phyloP scores from a whole-genome alignment of 2,797 vertebrate genomes.

The Poeciliopsis paucimaculata region DNA sequence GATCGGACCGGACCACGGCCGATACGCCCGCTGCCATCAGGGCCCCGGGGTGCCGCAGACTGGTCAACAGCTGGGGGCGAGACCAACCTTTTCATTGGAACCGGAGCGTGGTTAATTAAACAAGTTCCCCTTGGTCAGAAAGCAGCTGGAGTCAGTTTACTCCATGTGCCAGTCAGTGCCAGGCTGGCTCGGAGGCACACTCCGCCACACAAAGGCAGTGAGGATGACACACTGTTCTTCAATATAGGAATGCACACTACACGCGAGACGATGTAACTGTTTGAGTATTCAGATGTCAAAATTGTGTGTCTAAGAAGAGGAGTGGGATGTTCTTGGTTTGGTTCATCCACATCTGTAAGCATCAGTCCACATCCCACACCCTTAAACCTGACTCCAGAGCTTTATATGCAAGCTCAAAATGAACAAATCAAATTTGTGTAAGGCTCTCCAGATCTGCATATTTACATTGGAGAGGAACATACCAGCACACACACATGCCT shows the following conservation, averaged over 20 bases:
- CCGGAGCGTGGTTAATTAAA: slow-evolving; percentile 78
- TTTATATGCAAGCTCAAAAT: slow-evolving; percentile 55
- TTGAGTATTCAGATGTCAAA: slow-evolving; percentile 63
- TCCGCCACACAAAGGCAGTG: slow-evolving; percentile 70
- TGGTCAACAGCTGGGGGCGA: slow-evolving; percentile 77
- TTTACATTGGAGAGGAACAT: slow-evolving; percentile 54
- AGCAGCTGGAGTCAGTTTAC: slow-evolving; percentile 80
- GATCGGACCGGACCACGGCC: slow-evolving; percentile 75
- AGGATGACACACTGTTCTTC: slow-evolving; percentile 65
- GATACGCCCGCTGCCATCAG: slow-evolving; percentile 62
- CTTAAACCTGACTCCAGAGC: slow-evolving; percentile 61
- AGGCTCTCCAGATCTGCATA: slow-evolving; percentile 64
- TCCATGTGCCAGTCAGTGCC: slow-evolving; percentile 75
- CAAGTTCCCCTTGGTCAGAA: slow-evolving; percentile 79
- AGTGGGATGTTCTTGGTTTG: slow-evolving; percentile 69
- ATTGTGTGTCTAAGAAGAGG: slow-evolving; percentile 63
- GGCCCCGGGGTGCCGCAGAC: slow-evolving; percentile 65
- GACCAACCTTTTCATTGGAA: slow-evolving; percentile 73
- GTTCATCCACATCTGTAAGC: slow-evolving; percentile 69
- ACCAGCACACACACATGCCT: slow-evolving; percentile 33
- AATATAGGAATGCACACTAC: slow-evolving; percentile 55
- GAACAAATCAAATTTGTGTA: slow-evolving; percentile 72
- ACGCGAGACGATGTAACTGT: slow-evolving; percentile 59
- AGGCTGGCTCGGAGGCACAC: slow-evolving; percentile 77
- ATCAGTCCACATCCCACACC: slow-evolving; percentile 72